Evolutionary conservation across 2,888 invertebrate genomes (phyloP).

Genomic region (Caenorhabditis sp.): DNA sequence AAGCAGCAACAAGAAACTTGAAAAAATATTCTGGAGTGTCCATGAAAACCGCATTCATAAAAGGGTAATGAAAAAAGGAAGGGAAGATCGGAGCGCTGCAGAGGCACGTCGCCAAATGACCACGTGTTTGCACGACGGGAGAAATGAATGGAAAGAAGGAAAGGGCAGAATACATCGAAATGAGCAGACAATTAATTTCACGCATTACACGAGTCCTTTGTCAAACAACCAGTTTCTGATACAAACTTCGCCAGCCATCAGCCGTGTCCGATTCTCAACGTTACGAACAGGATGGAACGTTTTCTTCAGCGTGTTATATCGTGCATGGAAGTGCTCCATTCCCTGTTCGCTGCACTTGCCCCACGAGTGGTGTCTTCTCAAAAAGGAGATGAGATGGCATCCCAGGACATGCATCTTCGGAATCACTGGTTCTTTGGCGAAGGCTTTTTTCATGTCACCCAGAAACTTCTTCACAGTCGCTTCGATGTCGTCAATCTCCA

Average conservation of each 20-base stretch:
- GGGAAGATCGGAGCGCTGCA: too few relatives aligned
- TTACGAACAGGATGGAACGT: not conserved
- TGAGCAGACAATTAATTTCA: too few relatives aligned
- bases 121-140: too few relatives aligned
- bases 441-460: not conserved
- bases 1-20: too few relatives aligned
- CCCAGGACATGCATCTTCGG: not conserved
- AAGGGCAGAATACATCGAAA: too few relatives aligned
- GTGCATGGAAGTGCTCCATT: constrained; percentile 1
- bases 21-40: too few relatives aligned
- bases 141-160: too few relatives aligned
- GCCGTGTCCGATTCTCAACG: not conserved
- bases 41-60: too few relatives aligned
- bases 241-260: not conserved
- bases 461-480: not conserved
- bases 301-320: not conserved
- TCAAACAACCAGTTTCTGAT: constrained; percentile 4
- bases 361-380: not conserved
- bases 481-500: not conserved
- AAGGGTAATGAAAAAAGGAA: too few relatives aligned
- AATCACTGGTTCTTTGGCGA: not conserved
- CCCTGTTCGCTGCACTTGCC: constrained; percentile 1
- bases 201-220: too few relatives aligned
- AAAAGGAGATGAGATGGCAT: not conserved
- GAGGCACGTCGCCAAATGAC: too few relatives aligned